Base-by-base conservation (phyloP, 2,888 invertebrate species). In the Pomacea canaliculata region DNA sequence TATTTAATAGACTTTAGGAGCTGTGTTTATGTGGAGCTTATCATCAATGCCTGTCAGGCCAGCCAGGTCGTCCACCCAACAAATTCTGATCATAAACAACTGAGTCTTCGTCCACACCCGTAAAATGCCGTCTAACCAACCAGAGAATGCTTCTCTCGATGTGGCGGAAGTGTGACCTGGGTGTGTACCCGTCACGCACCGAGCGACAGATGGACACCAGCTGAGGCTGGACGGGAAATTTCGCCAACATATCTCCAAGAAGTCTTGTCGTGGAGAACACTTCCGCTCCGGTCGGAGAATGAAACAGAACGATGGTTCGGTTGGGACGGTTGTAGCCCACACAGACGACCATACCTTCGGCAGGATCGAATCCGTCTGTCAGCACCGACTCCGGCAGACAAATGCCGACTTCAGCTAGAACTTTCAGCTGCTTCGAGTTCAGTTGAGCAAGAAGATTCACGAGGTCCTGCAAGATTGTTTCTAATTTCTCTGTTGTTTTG, bases 101-200 rank as follows among this genome's bases (percentile, higher is more conserved):
- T 27, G 62, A 16, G 10, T 56, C 63, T 13, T 46, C 19, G 16
- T 19, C 63, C 37, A 70, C 60, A 7, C 60, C 65, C 1, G 70
- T 62, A 65, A 80, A 82, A 8, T 68, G 56, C 23, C 79, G 76
- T 51, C 87, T 70, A 23, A 78, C 71, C n/a, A 69, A 63, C 23
- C 70, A 12, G 8, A 87, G 65, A 8, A 87, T 79, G 63, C 82
- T 82, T 9, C 65, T 71, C 77, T 88, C 88, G 56, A 88, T 87
- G 48, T 76, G 79, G 63, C 77, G 79, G 63, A 85, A 86, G 70
- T 78, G 80, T 59, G 83, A 70, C 56, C 86, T 81, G 9, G 89
- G 89, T 3, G 86, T 86, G 76, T 87, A 89, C 0, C 89, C 89
- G 74, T 88, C 87, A 51, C 89, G 73, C 48, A 86, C 79, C 0